Conservation (phyloP, 2,888 invertebrate genomes). For the Cheilosia urbana region DNA sequence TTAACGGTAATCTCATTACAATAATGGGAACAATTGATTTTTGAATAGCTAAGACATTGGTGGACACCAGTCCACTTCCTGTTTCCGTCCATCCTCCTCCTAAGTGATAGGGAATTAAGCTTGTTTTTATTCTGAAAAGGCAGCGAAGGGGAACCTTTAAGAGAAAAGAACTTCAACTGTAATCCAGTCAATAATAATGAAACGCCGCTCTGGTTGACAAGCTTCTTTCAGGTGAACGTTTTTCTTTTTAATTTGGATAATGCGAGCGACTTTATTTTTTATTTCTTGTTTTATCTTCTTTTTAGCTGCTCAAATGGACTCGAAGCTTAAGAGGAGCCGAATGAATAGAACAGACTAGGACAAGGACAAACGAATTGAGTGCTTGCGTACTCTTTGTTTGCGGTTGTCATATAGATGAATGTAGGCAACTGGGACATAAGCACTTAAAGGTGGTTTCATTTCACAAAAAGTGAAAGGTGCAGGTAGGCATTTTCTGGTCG, state of each 20-base stretch:
- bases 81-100: not conserved
- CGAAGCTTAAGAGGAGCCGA: constrained; percentile 55
- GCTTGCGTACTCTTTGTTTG: not conserved
- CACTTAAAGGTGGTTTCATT: constrained; percentile 29
- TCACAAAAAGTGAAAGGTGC: too few species aligned
- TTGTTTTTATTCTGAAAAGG: not conserved
- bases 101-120: constrained; percentile 18
- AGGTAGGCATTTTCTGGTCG: too few species aligned
- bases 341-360: constrained; percentile 53
- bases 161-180: constrained; percentile 9
- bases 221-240: constrained; percentile 33
- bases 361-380: constrained; percentile 60
- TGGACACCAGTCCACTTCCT: constrained; percentile 46
- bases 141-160: not conserved
- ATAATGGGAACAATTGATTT: constrained; percentile 75
- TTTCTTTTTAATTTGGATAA: constrained; percentile 62
- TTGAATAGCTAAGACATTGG: constrained; percentile 66
- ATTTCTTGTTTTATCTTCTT: constrained; percentile 18
- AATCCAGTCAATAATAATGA: constrained; percentile 48
- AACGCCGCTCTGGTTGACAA: constrained; percentile 36
- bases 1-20: constrained; percentile 71
- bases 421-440: constrained; percentile 46
- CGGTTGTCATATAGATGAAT: constrained; percentile 15
- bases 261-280: constrained; percentile 34
- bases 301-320: constrained; percentile 41